Evolutionary conservation across 2,888 invertebrate genomes (phyloP), one percentile per base, ranked within the genome.

Genomic region (Andricus curvator): DNA sequence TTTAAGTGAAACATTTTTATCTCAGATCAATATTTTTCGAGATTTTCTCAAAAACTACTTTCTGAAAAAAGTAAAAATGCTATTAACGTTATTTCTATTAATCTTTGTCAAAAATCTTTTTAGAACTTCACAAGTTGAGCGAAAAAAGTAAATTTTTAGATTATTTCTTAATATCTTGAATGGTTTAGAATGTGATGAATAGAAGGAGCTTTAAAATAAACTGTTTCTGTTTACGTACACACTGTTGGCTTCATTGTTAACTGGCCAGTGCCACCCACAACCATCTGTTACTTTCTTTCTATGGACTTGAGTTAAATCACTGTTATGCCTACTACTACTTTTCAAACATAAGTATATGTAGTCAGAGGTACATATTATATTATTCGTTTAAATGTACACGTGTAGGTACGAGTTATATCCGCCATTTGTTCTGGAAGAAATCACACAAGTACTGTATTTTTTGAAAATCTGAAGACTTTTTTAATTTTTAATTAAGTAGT

Each of bases 271-370:
- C 89, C 89, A 89, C 89, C 88, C 88, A 89, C 90, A 85, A 88
- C 81, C 86, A 86, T 89, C 87, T 86, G 86, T 89, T 88, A 88
- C 89, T 89, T 88, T 90, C 88, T 88, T 89, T 88, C 83, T 78
- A 82, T 80, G 82, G 82, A 83, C 86, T 86, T 81, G 82, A 82
- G 88, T 86, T 88, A 87, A 89, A 88, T 89, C 88, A 88, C 85
- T 83, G 62, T 78, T 64, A 80, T 82, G 80, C 78, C 81, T 83
- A 80, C 85, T 80, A 86, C 83, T 85, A 84, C 81, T 84, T 79
- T 80, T 82, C 74, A 56, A 74, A 74, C 74, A 74, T 33, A 56
- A 56, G 56, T 56, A 20, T 74, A 74, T 20, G 9, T 37, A 74
- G 33, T 56, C 33, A 60, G 33, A 56, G 74, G 48, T 33, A 51